Base-by-base conservation (phyloP, 1,140 invertebrate genomes). In the Drosophila erecta region DNA sequence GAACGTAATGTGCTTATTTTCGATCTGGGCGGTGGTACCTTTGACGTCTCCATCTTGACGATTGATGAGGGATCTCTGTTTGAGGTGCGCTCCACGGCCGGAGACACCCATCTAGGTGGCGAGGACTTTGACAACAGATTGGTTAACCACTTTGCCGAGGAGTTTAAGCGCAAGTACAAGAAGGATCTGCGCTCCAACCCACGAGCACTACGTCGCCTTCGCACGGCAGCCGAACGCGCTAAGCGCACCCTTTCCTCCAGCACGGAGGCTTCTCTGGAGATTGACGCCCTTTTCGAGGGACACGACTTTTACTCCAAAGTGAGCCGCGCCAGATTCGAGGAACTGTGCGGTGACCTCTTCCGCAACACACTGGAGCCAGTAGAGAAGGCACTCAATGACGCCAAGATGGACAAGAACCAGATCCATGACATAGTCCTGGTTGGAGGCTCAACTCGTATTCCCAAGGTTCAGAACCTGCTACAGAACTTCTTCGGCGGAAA, bases 101-200 rank as follows among this genome's bases (percentile, higher is more conserved):
- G 95, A 4, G 95, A 96, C 80, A 96, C 95, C 0, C 95, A 95
- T 80, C 92, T 96, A 24, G 74, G 93, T 53, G 97, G 97, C 2
- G 97, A 98, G 92, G 96, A 98, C 90, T 98, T 98, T 78, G 96
- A 97, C 86, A 96, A 96, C 81, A 93, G 96, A 30, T 93, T 98
- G 76, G 96, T 98, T 0, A 95, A 95, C 72, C 95, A 97, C 89
- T 35, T 74, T 5, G 66, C 95, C 2, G 95, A 96, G 92, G 96
- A 97, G 92, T 95, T 96, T 59, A 96, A 97, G 92, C 92, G 96
- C 1, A 97, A 97, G 91, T 95, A 95, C 91, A 96, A 96, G 79
- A 97, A 96, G 83, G 96, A 97, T 91, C 92, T 97, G 33, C 93
- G 93, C 49, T 92, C 92, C 0, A 97, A 97, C 93, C 94, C 95